Evolutionary conservation across 2,797 vertebrate species (phyloP), one percentile per base, ranked within the genome.

Genomic region (Adrianichthys oophorus): DNA sequence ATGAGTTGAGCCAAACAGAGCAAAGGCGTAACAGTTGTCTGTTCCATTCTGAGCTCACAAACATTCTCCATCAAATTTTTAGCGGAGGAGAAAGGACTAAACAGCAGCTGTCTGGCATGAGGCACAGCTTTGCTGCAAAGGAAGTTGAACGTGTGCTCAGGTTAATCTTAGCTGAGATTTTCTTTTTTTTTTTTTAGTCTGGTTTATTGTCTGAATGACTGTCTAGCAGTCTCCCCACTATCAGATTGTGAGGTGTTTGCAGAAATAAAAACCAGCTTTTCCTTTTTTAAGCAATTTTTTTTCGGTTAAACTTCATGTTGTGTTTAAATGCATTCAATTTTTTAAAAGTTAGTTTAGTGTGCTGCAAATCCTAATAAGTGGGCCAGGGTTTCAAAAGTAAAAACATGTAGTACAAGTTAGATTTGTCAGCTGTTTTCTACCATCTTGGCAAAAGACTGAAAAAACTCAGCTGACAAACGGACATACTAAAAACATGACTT

Each of bases 11-110:
- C 72, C 74, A 78, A 78, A 55, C 58, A 15, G 56, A 82, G 79
- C 42, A 56, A 72, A 80, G 80, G 83, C 68, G 73, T 56, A 67
- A 59, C 72, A 15, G 74, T 74, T 73, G 75, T 79, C 68, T 72
- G 68, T 79, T 69, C 80, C 64, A 3, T 43, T 59, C 69, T 55
- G 78, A 77, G 79, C 52, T 13, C 54, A 58, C 37, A 60, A 74
- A 75, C 62, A 65, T 79, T 69, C 62, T 76, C 62, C 60, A 78
- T 78, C 67, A 56, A 40, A 10, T 56, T 15, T 49, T 58, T 78
- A 65, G 70, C 53, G 66, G 65, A 74, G 71, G 66, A 59, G 66
- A 79, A 74, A 68, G 40, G 47, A 76, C 69, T 64, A n/a, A 82
- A 79, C 61, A 74, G 62, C 72, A 77, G 74, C 60, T 65, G 70